A percentile compares a stretch with the other conserved stretches of the same genome.
Conservation (phyloP, 2,797 vertebrate genomes). For the Chaetophractus vellerosus region DNA sequence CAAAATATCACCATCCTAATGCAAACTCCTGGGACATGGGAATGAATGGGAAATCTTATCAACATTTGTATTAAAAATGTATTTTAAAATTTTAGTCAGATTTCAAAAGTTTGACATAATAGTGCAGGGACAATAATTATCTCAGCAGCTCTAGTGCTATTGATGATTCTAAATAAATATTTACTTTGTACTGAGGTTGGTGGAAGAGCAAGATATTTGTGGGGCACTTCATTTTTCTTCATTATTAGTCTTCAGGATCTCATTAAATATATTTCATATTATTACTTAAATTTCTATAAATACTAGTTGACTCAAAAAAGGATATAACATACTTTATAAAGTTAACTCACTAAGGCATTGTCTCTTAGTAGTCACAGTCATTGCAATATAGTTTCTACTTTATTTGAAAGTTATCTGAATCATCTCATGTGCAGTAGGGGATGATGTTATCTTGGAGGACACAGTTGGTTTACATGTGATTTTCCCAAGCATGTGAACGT, state of each 20-base stretch:
- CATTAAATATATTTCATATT: background rate
- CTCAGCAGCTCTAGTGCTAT: background rate
- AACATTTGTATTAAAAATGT: background rate
- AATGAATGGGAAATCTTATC: background rate
- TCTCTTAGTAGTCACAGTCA: background rate
- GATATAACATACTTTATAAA: background rate
- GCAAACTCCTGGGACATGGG: background rate
- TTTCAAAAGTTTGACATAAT: background rate
- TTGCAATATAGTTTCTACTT: background rate
- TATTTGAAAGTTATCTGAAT: background rate
- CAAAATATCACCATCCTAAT: background rate
- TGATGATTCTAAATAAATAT: background rate
- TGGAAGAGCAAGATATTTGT: background rate
- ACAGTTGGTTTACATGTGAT: too few species aligned
- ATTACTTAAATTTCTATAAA: constrained; percentile 2
- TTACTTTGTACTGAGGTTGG: background rate
- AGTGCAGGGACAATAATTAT: background rate
- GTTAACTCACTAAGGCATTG: background rate
- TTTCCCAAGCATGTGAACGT: background rate
- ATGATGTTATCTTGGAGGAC: background rate
- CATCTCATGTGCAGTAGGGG: background rate
- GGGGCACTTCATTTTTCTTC: background rate
- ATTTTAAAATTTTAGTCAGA: background rate
- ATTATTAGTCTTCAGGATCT: background rate
- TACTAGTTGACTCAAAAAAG: background rate